Evolutionary conservation across 2,888 invertebrate species (phyloP).

Genomic region (Sphaerophoria rueppellii): DNA sequence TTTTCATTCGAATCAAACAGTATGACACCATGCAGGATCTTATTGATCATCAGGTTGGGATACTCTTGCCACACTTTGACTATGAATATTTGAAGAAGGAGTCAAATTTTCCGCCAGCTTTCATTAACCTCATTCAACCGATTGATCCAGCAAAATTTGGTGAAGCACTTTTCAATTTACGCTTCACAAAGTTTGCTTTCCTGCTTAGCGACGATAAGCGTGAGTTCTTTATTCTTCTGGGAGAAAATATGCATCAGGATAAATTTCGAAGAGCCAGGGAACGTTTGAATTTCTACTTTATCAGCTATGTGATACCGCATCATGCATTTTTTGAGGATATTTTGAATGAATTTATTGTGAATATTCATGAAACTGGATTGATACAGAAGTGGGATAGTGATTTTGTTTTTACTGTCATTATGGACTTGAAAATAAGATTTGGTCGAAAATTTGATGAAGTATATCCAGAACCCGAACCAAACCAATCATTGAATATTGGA

Average conservation of each 20-base stretch:
- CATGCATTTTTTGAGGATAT: constrained; percentile 17
- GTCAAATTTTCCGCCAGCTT: not conserved
- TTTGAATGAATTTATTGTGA: constrained; percentile 8
- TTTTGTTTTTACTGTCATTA: not conserved
- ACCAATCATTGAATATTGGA: not conserved
- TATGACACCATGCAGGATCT: constrained; percentile 38
- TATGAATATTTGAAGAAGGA: not conserved
- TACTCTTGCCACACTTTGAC: constrained; percentile 13
- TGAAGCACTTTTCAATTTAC: not conserved
- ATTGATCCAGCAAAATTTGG: not conserved
- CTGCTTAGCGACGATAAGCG: not conserved
- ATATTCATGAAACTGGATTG: not conserved
- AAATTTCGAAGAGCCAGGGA: not conserved
- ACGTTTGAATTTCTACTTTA: not conserved
- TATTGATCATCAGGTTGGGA: constrained; percentile 30
- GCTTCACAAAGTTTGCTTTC: constrained; percentile 30
- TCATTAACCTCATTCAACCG: not conserved
- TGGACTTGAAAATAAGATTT: not conserved
- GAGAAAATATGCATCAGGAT: not conserved
- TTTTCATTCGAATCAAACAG: constrained; percentile 46
- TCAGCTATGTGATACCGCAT: not conserved
- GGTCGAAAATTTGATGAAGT: not conserved
- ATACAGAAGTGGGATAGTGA: not conserved
- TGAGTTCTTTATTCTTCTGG: not conserved
- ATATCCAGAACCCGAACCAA: not conserved